phyloP scores from a whole-genome alignment of 2,797 vertebrate genomes.

The Enteromius argenteus region DNA sequence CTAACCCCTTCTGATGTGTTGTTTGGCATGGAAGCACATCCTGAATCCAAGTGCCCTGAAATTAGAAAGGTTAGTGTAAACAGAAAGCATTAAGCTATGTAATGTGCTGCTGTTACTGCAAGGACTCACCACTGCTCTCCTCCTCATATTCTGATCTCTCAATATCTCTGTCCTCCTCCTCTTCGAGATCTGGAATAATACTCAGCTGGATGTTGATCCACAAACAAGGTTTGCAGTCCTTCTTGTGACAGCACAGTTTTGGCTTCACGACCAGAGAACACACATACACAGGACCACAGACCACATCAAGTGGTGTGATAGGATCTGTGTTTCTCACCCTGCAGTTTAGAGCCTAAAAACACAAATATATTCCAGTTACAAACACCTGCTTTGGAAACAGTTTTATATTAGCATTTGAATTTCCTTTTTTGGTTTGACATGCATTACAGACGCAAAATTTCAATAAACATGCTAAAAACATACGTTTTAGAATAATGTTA shows the following conservation, averaged over 20 bases:
- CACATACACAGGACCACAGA: conserved; percentile 48
- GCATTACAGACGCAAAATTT: not conserved
- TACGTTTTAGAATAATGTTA: not conserved
- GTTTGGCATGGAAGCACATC: not conserved
- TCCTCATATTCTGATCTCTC: conserved; percentile 52
- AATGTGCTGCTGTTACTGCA: not conserved
- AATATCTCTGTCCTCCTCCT: conserved; percentile 23
- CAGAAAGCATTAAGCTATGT: not conserved
- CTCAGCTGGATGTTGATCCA: conserved; percentile 71
- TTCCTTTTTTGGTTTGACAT: not conserved
- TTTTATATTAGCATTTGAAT: not conserved
- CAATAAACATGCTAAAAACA: not conserved
- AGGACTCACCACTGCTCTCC: conserved; percentile 38
- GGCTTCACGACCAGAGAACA: conserved; percentile 69
- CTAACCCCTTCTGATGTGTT: not conserved
- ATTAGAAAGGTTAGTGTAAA: not conserved
- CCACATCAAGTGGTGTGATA: not conserved
- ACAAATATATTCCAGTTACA: not conserved
- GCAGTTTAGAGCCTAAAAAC: conserved; percentile 70
- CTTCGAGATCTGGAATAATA: conserved; percentile 31
- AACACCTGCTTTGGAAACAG: not conserved
- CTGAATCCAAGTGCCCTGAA: conserved; percentile 1
- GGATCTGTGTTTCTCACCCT: conserved; percentile 38
- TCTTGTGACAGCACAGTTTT: conserved; percentile 73
- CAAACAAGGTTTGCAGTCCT: conserved; percentile 80